phyloP scores from a whole-genome alignment of 2,797 vertebrate species.

The Myotis vivesi region DNA sequence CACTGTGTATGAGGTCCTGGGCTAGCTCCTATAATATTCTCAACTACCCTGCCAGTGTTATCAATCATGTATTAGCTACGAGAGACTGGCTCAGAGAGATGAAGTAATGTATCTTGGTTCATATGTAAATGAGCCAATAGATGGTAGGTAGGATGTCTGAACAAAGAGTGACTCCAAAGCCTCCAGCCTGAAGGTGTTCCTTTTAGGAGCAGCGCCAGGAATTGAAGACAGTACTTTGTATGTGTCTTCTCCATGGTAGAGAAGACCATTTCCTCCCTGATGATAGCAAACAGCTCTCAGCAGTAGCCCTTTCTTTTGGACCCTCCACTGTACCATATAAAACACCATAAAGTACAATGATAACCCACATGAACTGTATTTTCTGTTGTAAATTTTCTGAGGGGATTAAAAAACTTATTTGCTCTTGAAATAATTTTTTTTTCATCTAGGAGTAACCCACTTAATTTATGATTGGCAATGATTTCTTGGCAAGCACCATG shows the following conservation, averaged over 20 bases:
- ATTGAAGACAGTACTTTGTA: background rate
- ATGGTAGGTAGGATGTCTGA: background rate
- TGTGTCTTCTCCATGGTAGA: too few relatives aligned
- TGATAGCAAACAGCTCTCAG: background rate
- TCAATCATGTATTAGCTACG: background rate
- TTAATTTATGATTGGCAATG: slow-evolving; percentile 70
- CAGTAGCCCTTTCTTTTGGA: background rate
- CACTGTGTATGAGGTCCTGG: background rate
- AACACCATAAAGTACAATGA: background rate
- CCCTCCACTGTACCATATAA: background rate
- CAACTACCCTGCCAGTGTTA: background rate
- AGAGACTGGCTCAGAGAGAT: background rate
- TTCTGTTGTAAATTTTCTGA: slow-evolving; percentile 42
- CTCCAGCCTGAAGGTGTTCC: background rate
- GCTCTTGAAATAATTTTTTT: slow-evolving; percentile 38
- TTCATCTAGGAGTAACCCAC: slow-evolving; percentile 19
- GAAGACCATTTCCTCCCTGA: background rate
- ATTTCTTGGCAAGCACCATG: slow-evolving; percentile 49
- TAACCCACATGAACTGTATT: slow-evolving; percentile 16
- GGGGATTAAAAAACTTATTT: slow-evolving; percentile 49
- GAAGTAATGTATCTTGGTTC: background rate
- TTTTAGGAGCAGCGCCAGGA: background rate
- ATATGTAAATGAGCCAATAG: background rate
- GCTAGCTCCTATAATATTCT: background rate
- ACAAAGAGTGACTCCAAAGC: background rate